Evolutionary conservation across 2,797 vertebrate species (phyloP).

Genomic region (Natrix natrix): DNA sequence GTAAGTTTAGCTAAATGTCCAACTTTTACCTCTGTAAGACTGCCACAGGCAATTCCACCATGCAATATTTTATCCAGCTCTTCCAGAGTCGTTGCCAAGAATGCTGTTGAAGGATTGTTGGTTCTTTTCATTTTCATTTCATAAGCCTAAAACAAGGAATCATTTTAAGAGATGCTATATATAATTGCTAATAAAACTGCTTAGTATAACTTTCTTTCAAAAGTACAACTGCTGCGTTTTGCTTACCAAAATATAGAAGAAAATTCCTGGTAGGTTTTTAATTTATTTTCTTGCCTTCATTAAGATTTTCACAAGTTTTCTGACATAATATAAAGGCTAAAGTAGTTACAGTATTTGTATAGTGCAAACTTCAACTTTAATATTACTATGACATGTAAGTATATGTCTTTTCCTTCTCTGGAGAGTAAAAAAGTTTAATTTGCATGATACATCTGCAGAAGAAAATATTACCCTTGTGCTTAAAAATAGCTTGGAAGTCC

Average conservation of each 20-base stretch:
- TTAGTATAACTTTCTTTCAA: slow-evolving; percentile 11
- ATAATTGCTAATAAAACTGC: slow-evolving; percentile 12
- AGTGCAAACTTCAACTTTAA: background rate
- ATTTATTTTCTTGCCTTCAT: background rate
- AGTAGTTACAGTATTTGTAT: background rate
- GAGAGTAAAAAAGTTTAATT: slow-evolving; percentile 15
- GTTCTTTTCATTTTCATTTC: slow-evolving; percentile 67
- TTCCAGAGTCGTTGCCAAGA: slow-evolving; percentile 73
- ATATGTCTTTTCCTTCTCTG: background rate
- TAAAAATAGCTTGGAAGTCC: background rate
- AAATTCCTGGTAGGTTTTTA: background rate
- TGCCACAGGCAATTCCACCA: slow-evolving; percentile 79
- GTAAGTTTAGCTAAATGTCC: background rate
- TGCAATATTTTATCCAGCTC: slow-evolving; percentile 74
- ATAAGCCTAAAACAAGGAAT: slow-evolving; percentile 64
- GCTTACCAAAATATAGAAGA: background rate
- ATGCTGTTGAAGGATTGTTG: slow-evolving; percentile 53
- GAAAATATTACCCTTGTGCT: background rate
- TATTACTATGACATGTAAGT: slow-evolving; percentile 15
- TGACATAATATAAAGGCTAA: background rate
- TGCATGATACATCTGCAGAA: background rate
- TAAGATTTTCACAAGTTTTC: background rate
- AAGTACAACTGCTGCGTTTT: background rate
- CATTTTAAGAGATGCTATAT: background rate
- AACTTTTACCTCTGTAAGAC: slow-evolving; percentile 80